Evolutionary conservation across 1,140 invertebrate genomes (phyloP), one percentile per base, ranked within the genome.

Genomic region (Rhagoletis zephyria): DNA sequence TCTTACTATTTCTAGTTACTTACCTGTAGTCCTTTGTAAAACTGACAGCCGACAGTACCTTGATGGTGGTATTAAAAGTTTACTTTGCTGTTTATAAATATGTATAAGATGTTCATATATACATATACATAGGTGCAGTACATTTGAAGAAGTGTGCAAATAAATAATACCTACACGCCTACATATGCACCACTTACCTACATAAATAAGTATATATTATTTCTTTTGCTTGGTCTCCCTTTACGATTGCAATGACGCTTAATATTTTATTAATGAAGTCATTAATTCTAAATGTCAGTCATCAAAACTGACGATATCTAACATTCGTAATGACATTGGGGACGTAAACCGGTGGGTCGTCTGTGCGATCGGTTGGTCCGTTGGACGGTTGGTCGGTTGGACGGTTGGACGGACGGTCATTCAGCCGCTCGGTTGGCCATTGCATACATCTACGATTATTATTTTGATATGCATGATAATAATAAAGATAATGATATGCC

Each of bases 261-360:
- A 56, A 81, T 81, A 81, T 81, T 59, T 81, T 81, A 81, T 81
- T 56, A 81, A 81, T 81, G 48, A 56, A 81, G 45, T 42, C 14
- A 81, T 81, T 81, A 81, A 81, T 81, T 42, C 48, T 45, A 42
- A 81, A 81, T 81, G 74, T 81, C 74, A 16, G 48, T 59, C 74
- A 81, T 51, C 74, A 81, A 81, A 81, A 81, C 48, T 19, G 74
- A 56, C 7, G n/a, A 81, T 81, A 81, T 74, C 40, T 48, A 81
- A 81, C 9, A 51, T 81, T 81, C 48, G n/a, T 7, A 42, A 81
- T 4, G 48, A 56, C 74, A n/a, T 81, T 48, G 12, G 14, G 12
- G 70, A 19, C 40, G 48, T 77, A 42, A 6, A 51, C 42, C n/a
- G 42, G 12, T 48, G 61, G 30, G 30, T 30, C 30, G 30, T 30